phyloP scores from a whole-genome alignment of 2,113 vertebrate species.

The Sigmodon hispidus region DNA sequence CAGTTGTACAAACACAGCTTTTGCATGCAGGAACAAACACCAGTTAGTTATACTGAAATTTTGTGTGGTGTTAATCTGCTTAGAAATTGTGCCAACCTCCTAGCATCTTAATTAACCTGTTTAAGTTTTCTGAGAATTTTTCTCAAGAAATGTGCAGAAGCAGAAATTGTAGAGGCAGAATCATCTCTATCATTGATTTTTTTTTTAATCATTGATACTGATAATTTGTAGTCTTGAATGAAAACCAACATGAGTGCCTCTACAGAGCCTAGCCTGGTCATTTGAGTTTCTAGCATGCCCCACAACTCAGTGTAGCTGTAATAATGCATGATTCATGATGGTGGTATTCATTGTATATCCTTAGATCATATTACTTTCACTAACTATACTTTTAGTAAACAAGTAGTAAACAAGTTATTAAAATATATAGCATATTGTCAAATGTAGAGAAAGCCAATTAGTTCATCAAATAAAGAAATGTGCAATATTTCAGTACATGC shows the following conservation, averaged over 20 bases:
- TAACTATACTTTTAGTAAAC: not conserved
- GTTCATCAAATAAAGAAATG: not conserved
- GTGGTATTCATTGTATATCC: not conserved
- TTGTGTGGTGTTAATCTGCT: constrained; percentile 39
- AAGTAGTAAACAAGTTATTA: not conserved
- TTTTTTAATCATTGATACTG: not conserved
- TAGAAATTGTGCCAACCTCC: constrained; percentile 63
- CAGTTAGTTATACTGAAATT: constrained; percentile 54
- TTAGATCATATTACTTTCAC: not conserved
- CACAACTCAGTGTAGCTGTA: too few relatives aligned
- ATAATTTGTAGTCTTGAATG: not conserved
- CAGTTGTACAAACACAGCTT: constrained; percentile 66
- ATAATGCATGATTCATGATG: not conserved
- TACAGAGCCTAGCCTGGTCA: not conserved
- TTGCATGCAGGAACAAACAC: constrained; percentile 55
- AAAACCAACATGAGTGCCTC: not conserved
- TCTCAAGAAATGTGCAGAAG: constrained; percentile 27
- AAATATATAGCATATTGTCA: not conserved
- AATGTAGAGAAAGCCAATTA: not conserved
- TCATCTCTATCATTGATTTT: not conserved
- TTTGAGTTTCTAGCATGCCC: not conserved
- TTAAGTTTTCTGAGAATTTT: constrained; percentile 44
- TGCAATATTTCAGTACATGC: not conserved
- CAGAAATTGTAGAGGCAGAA: not conserved
- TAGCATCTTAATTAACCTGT: constrained; percentile 69